Percentiles rank a stretch among this genome's conserved stretches.
Conservation (phyloP, 37 sponge, comb jelly and placozoan species). For the Ephydatia muelleri region DNA sequence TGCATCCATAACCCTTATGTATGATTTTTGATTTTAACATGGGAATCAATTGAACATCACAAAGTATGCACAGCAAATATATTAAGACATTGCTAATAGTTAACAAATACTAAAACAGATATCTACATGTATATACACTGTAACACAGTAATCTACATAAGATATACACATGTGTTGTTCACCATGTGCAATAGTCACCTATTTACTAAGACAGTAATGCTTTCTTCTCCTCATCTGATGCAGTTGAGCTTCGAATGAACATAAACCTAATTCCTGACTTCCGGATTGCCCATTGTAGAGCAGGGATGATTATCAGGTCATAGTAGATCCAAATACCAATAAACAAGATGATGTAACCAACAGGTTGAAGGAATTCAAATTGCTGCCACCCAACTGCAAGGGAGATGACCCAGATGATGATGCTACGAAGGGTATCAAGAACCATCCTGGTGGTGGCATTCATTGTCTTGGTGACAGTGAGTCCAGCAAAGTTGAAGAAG, state of each 20-base stretch:
- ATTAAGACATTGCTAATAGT: too few relatives aligned
- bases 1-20: too few relatives aligned
- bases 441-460: conserved; percentile 97
- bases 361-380: conserved; percentile 80
- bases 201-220: background rate
- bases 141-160: too few relatives aligned
- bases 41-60: too few relatives aligned
- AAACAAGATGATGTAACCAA: conserved; percentile 86
- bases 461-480: conserved; percentile 88
- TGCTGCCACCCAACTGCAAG: conserved; percentile 83
- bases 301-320: conserved; percentile 77
- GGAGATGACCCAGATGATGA: conserved; percentile 92
- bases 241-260: background rate
- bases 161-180: background rate
- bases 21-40: too few relatives aligned
- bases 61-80: too few relatives aligned
- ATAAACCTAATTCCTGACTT: background rate
- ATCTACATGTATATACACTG: too few relatives aligned
- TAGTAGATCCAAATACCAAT: conserved; percentile 93
- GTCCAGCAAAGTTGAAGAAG: conserved; percentile 96
- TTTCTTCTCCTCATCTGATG: background rate
- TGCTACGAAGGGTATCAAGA: conserved; percentile 88
- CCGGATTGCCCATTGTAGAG: background rate
- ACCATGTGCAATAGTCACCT: background rate
- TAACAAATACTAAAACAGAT: too few relatives aligned